Evolutionary conservation across 2,797 vertebrate species (phyloP), one percentile per base, ranked within the genome.

Genomic region (Pangasius krempfi): DNA sequence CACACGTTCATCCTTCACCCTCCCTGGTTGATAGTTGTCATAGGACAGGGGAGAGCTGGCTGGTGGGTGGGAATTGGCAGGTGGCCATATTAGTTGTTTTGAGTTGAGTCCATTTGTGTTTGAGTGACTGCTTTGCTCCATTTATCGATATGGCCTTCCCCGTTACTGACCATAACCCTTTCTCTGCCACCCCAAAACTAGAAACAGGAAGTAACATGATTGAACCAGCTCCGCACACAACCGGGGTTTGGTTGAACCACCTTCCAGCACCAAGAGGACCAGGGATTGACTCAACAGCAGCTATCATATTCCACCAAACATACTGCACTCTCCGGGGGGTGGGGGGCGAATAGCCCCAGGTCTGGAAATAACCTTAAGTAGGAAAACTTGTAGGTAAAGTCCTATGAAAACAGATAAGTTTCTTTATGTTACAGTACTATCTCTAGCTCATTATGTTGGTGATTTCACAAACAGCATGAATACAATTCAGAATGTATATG

Each of bases 401-500:
- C 52, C 56, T 40, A 33, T 16, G 37, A 54, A 82, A 40, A 54
- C 25, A 56, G 22, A 79, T 0, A 44, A 60, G 50, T 70, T 70
- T 72, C n/a, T 70, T 47, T 56, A 47, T 66, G 58, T n/a, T 82
- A 4, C 37, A 44, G 13, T 62, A 62, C 80, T 82, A 30, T 64
- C 44, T 56, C 82, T 78, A 18, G 37, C 44, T 68, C 16, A n/a
- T 84, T 84, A 79, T 88, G 72, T 58, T 30, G 6, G 27, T 79
- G 85, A 62, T 62, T 79, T 88, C 62, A 44, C 62, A 80, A 85
- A 85, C 83, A 80, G 75, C 40, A 33, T 78, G 72, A 76, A 50
- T 44, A 52, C 58, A 78, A 60, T 68, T 62, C 68, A 75, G n/a
- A 62, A 60, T 52, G 44, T 62, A 30, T 52, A 30, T 58, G 50